These are phyloP conservation scores for Xiphophorus birchmanni DNA, from an alignment of 2,797 vertebrate genomes.

Conservation along the genomic window DNA sequence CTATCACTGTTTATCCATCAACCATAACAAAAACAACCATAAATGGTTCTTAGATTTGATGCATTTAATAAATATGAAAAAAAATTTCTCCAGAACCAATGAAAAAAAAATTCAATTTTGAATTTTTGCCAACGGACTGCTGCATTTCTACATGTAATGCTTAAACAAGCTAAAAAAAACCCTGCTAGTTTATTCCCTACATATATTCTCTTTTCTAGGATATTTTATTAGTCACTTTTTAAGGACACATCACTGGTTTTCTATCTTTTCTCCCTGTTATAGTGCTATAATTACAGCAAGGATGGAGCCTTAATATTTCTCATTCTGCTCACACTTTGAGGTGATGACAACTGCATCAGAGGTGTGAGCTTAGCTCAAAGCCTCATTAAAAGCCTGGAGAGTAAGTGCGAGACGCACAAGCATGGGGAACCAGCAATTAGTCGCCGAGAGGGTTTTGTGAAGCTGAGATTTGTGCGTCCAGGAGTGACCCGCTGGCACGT, in stretches of 20 bases:
- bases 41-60: neutral
- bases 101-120: neutral
- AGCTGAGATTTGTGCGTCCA: constrained; percentile 39
- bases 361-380: constrained; percentile 54
- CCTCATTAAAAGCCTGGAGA: constrained; percentile 27
- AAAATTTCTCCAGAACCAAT: neutral
- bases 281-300: constrained; percentile 38
- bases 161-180: constrained; percentile 26
- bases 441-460: constrained; percentile 11
- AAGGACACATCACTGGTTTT: constrained; percentile 12
- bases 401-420: constrained; percentile 27
- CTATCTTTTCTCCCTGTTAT: constrained; percentile 24
- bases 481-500: constrained; percentile 28
- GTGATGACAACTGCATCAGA: constrained; percentile 60
- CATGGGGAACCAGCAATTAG: constrained; percentile 36
- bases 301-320: constrained; percentile 13
- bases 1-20: neutral
- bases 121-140: neutral
- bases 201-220: constrained; percentile 35
- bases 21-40: neutral
- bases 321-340: constrained; percentile 9
- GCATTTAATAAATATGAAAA: neutral
- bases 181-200: constrained; percentile 55
- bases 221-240: constrained; percentile 37
- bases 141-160: neutral